A percentile compares a stretch with the other conserved stretches of the same genome.
Evolutionary conservation across 1,140 invertebrate genomes (phyloP).

Genomic region (Drosophila saltans): DNA sequence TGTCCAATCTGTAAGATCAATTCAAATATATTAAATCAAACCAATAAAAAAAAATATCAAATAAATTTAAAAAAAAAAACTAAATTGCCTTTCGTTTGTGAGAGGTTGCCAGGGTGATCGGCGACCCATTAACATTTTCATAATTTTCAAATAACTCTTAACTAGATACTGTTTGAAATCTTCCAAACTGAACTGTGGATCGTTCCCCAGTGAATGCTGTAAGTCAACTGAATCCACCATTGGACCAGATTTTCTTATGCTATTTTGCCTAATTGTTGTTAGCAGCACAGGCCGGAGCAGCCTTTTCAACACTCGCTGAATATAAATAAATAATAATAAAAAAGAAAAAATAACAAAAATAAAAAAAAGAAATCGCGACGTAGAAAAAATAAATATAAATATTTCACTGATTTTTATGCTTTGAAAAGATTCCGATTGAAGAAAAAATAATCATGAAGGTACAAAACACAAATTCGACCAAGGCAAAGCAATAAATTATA

Average conservation of each 20-base stretch:
- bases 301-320: constrained; percentile 70
- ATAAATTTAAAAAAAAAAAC: constrained; percentile 3
- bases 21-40: constrained; percentile 17
- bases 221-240: constrained; percentile 77
- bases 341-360: constrained; percentile 53
- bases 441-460: constrained; percentile 35
- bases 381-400: constrained; percentile 75
- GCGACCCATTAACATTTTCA: constrained; percentile 60
- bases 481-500: constrained; percentile 69
- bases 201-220: constrained; percentile 72
- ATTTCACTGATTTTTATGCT: constrained; percentile 52
- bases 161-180: constrained; percentile 11
- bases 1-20: constrained; percentile 87
- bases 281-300: constrained; percentile 36
- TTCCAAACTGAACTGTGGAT: constrained; percentile 29
- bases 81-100: constrained; percentile 55
- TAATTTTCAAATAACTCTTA: constrained; percentile 20
- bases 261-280: constrained; percentile 57
- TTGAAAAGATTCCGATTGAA: constrained; percentile 29
- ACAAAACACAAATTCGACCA: constrained; percentile 25
- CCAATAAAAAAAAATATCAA: background rate
- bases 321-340: constrained; percentile 78
- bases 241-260: constrained; percentile 26
- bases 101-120: constrained; percentile 71
- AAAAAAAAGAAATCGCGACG: constrained; percentile 43